Base-by-base conservation (phyloP, 2,888 invertebrate genomes). In the Limnephilus auricula region DNA sequence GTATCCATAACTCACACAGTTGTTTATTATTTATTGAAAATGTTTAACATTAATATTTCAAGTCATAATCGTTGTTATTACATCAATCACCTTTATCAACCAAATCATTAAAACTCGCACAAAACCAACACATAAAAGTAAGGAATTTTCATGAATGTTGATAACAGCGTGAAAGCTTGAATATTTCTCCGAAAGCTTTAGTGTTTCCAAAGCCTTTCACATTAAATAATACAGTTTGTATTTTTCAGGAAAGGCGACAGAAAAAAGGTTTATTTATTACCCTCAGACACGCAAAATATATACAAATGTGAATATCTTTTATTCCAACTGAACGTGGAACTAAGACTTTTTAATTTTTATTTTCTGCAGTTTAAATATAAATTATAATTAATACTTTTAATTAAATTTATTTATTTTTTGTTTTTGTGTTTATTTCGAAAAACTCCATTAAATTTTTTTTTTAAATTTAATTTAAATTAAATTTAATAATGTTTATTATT, bases 271-370 rank as follows among this genome's bases (percentile, higher is more conserved):
- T 45, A 88, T 88, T 88, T 88, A 88, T 88, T 65, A 78, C 87
- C 32, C 34, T 45, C 45, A 34, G 89, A 89, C 89, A 89, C 89
- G 89, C 89, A 89, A 79, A 89, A 89, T 80, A 89, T 80, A 89
- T 40, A 45, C 45, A 89, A 89, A 89, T 30, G 65, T 30, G 78
- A 37, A 79, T 78, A 88, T 89, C 45, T 80, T 89, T 89, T 80
- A 80, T 80, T 89, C 40, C 80, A 79, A 50, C 79, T 40, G 80
- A 80, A 31, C 45, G 3, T 4, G 80, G 45, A 45, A 40, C 31
- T 32, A 18, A 80, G 45, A 80, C 45, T 78, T 34, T 34, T 83
- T 18, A 25, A 65, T 65, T 25, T 65, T 65, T 65, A n/a, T 65
- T 65, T 65, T 65, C 9, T n/a, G 2, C 25, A n/a, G n/a, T n/a